Evolutionary conservation across 2,888 invertebrate species (phyloP).

Genomic region (Ischnura elegans): DNA sequence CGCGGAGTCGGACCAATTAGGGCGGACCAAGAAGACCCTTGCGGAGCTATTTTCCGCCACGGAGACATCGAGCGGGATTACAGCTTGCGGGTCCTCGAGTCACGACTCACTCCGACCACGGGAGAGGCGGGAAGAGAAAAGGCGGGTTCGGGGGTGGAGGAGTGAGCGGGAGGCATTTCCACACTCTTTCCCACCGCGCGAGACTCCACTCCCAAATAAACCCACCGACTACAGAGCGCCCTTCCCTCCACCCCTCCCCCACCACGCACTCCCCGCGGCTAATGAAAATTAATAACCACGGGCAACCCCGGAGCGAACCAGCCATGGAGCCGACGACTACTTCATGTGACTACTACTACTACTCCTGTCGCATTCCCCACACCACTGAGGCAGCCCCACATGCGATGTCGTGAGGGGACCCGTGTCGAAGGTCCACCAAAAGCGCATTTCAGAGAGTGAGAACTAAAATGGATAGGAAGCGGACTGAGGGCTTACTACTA

Average conservation of each 20-base stretch:
- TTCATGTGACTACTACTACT: conserved; percentile 12
- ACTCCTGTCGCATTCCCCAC: too few species aligned
- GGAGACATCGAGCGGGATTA: not conserved
- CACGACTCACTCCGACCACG: not conserved
- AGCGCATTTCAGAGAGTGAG: too few species aligned
- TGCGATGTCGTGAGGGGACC: too few species aligned
- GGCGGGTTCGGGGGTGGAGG: not conserved
- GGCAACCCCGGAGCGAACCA: conserved; percentile 33
- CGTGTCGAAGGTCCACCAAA: too few species aligned
- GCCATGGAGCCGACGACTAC: not conserved
- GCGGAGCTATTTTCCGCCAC: conserved; percentile 6
- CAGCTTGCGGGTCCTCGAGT: not conserved
- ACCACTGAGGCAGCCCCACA: too few species aligned
- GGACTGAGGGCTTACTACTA: not conserved
- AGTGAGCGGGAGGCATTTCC: not conserved
- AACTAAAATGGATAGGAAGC: not conserved
- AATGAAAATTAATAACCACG: conserved; percentile 64
- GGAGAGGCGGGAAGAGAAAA: not conserved
- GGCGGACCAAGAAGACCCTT: conserved; percentile 30
- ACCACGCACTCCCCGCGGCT: conserved; percentile 38
- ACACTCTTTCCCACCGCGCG: not conserved
- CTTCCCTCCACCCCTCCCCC: not conserved
- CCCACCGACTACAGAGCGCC: not conserved
- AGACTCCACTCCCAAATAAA: not conserved
- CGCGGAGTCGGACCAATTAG: conserved; percentile 43